These are phyloP conservation scores for Tipula unca DNA, from an alignment of 2,888 invertebrate species.

Conservation along the genomic window DNA sequence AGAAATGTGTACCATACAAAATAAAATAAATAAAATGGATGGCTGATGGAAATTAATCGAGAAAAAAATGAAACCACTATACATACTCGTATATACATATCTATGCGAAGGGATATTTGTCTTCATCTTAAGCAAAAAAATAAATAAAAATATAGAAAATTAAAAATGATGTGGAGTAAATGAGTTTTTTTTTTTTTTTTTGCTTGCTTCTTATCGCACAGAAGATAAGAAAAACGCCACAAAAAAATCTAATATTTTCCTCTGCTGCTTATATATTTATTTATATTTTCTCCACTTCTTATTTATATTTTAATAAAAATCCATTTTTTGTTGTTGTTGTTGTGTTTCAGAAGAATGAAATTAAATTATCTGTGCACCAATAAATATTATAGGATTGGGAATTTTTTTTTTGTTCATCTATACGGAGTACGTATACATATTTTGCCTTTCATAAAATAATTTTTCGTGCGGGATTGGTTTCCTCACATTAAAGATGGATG, in stretches of 20 bases:
- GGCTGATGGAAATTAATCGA: conserved; percentile 4
- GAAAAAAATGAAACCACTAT: not conserved
- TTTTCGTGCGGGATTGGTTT: not conserved
- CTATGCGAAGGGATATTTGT: not conserved
- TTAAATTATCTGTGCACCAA: conserved; percentile 14
- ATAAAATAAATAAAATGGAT: not conserved
- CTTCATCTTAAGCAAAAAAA: not conserved
- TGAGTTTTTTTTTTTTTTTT: not conserved
- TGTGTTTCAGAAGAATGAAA: not conserved
- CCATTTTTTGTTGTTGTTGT: not conserved
- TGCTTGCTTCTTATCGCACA: not conserved
- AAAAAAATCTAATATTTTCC: not conserved
- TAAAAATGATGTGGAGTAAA: conserved; percentile 9
- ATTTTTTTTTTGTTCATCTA: not conserved
- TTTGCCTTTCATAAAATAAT: not conserved
- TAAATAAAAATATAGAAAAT: not conserved
- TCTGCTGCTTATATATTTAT: no score
- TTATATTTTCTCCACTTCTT: not conserved
- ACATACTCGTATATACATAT: no score
- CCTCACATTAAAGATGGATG: not conserved
- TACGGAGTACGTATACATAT: not conserved
- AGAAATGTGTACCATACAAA: not conserved
- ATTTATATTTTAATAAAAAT: not conserved
- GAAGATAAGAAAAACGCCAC: not conserved
- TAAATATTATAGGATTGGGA: not conserved